Percentiles rank a stretch among this genome's conserved stretches.
These are phyloP conservation scores for Melanaphis sacchari DNA, from an alignment of 1,140 invertebrate species.

Conservation along the genomic window DNA sequence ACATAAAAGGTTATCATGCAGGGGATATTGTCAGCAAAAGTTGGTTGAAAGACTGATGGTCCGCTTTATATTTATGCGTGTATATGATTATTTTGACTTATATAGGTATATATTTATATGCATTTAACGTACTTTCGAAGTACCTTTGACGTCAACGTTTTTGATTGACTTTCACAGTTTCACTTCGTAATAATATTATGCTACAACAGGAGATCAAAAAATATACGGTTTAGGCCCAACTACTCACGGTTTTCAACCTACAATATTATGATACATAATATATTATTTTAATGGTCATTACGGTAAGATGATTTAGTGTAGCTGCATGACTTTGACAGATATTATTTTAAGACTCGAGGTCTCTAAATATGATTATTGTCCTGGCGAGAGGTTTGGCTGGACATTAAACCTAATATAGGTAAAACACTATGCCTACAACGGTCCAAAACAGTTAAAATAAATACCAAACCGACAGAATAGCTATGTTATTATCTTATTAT, in stretches of 20 bases:
- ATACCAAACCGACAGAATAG: neutral
- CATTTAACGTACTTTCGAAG: neutral
- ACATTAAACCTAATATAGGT: neutral
- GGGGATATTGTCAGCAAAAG: neutral
- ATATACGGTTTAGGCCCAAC: neutral
- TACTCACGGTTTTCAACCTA: neutral
- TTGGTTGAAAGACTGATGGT: neutral
- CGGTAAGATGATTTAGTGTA: neutral
- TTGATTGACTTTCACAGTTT: neutral
- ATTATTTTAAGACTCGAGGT: neutral
- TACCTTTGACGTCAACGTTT: neutral
- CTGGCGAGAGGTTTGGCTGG: neutral
- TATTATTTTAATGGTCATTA: neutral
- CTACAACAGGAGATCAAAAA: neutral
- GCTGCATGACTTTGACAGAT: neutral
- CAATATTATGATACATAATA: neutral
- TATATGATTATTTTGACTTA: neutral
- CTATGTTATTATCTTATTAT: neutral
- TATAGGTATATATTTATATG: neutral
- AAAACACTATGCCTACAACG: neutral
- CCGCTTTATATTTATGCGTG: neutral
- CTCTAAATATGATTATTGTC: neutral
- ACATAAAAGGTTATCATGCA: neutral
- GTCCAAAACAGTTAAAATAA: neutral
- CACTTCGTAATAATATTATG: neutral